Conservation (phyloP, 37 sponge, comb jelly and placozoan genomes). For the Oopsacas minuta region DNA sequence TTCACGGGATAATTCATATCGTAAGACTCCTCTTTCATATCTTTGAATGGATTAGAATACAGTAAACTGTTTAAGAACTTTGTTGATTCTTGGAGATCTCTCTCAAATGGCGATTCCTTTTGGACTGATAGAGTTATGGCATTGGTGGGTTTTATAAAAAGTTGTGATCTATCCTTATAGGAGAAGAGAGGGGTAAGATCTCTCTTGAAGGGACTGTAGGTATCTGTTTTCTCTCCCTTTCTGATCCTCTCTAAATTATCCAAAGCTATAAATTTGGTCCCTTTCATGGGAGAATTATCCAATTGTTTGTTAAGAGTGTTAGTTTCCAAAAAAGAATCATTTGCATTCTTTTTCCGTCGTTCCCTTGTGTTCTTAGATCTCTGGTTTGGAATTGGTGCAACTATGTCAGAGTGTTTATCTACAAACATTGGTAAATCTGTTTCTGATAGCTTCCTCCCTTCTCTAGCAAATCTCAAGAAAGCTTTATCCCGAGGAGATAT, state of each 20-base stretch:
- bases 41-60: constrained; percentile 38
- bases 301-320: not conserved
- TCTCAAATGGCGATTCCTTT: not conserved
- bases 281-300: not conserved
- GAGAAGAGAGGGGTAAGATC: not conserved
- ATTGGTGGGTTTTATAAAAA: not conserved
- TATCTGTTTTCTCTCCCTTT: not conserved
- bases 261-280: not conserved
- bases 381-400: not conserved
- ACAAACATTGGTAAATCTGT: not conserved
- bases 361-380: not conserved
- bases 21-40: constrained; percentile 24
- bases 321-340: not conserved
- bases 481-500: not conserved
- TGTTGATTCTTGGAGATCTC: not conserved
- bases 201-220: not conserved
- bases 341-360: not conserved
- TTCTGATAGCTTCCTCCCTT: not conserved
- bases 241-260: not conserved
- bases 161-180: not conserved
- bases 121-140: not conserved
- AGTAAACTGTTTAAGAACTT: constrained; percentile 26
- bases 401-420: not conserved
- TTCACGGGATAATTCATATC: constrained; percentile 49
- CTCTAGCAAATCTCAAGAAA: not conserved